A percentile compares a stretch with the other conserved stretches of the same genome.
Evolutionary conservation across 2,888 invertebrate genomes (phyloP).

Genomic region (Hirtodrosophila alboralis): DNA sequence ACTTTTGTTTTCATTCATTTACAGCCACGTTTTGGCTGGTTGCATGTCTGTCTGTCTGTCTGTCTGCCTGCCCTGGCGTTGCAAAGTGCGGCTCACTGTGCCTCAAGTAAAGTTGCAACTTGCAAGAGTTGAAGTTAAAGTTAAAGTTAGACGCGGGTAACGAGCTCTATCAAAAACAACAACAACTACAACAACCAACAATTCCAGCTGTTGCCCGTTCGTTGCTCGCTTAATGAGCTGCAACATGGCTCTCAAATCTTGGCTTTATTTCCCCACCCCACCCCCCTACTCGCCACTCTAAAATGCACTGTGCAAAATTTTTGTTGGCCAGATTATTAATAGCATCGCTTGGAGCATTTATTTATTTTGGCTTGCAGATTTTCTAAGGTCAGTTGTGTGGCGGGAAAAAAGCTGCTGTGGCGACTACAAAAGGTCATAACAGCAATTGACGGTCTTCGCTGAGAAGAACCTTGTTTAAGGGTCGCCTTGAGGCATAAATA

Average conservation of each 20-base stretch:
- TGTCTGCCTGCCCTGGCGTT: slow-evolving; percentile 42
- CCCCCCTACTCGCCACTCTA: background rate
- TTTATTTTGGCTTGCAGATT: slow-evolving; percentile 44
- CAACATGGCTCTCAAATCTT: slow-evolving; percentile 53
- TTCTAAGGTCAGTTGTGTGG: slow-evolving; percentile 65
- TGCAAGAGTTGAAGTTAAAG: background rate
- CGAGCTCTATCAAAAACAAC: slow-evolving; percentile 1
- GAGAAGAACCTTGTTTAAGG: slow-evolving; percentile 70
- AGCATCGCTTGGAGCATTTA: slow-evolving; percentile 49
- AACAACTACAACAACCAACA: slow-evolving; percentile 3
- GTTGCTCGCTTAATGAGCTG: slow-evolving; percentile 72
- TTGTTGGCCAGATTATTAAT: slow-evolving; percentile 57
- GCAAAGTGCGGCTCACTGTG: slow-evolving; percentile 43
- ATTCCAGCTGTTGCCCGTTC: slow-evolving; percentile 51
- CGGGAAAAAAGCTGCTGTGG: slow-evolving; percentile 55
- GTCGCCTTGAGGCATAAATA: slow-evolving; percentile 42
- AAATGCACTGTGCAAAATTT: slow-evolving; percentile 60
- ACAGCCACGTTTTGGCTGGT: slow-evolving; percentile 44
- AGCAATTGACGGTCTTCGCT: slow-evolving; percentile 54
- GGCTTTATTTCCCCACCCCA: slow-evolving; percentile 10
- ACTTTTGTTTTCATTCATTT: slow-evolving; percentile 77
- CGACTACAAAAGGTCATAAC: slow-evolving; percentile 62
- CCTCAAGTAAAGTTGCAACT: slow-evolving; percentile 29
- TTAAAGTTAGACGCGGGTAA: no score
- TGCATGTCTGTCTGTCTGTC: slow-evolving; percentile 41